These are phyloP conservation scores for Varanus komodoensis DNA, from an alignment of 2,113 vertebrate genomes.

Conservation along the genomic window DNA sequence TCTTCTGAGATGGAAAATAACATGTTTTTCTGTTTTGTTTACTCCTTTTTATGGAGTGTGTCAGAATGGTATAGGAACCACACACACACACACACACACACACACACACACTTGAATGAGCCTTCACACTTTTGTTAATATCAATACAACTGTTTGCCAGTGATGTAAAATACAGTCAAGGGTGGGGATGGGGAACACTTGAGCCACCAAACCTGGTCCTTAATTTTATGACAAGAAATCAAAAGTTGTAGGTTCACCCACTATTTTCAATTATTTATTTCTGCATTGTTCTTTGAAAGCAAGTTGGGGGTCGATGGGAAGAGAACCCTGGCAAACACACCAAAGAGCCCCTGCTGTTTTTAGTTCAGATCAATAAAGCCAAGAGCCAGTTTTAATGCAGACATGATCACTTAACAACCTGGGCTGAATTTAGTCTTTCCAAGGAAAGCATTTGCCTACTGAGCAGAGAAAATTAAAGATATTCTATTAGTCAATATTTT, in stretches of 20 bases:
- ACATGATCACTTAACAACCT: neutral
- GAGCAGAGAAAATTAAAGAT: neutral
- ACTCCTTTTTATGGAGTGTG: too few species aligned
- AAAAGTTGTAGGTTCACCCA: neutral
- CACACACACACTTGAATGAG: neutral
- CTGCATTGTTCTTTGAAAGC: neutral
- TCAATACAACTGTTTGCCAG: neutral
- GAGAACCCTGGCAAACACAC: neutral
- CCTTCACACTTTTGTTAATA: neutral
- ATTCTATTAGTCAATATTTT: constrained; percentile 10
- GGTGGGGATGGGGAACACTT: neutral
- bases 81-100: too few species aligned
- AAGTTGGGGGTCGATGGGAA: neutral
- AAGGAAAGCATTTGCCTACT: constrained; percentile 4
- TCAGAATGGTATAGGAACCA: neutral
- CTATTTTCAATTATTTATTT: neutral
- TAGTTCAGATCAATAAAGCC: neutral
- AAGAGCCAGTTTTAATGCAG: constrained; percentile 4
- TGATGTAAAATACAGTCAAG: neutral
- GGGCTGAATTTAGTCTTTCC: neutral
- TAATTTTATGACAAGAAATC: neutral
- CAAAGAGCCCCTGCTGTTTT: neutral
- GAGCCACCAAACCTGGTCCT: neutral
- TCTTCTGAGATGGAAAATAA: neutral
- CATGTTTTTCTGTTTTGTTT: too few species aligned